These are phyloP conservation scores for Bruchidius siliquastri DNA, from an alignment of 2,888 invertebrate genomes.

Conservation along the genomic window DNA sequence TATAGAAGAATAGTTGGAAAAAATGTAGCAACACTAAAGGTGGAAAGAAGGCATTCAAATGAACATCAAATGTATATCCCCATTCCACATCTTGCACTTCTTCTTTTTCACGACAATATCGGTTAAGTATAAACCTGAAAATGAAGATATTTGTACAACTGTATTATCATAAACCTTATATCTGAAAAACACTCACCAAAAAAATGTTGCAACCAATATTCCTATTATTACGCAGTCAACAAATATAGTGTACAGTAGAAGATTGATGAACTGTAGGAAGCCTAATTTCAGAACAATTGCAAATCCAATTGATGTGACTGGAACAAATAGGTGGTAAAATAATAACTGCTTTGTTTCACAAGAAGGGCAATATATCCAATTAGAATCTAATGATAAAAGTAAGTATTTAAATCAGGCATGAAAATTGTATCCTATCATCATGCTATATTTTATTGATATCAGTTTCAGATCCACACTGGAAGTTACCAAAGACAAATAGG, in stretches of 20 bases:
- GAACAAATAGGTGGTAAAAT: not conserved
- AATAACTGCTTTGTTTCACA: no score
- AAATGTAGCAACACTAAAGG: constrained; percentile 89
- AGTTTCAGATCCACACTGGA: no score
- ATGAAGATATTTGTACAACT: not conserved
- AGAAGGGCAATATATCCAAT: no score
- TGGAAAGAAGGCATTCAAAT: constrained; percentile 98
- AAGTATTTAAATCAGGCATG: no score
- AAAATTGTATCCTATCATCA: no score
- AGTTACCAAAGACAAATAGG: no score
- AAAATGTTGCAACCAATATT: constrained; percentile 26
- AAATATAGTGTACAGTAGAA: constrained; percentile 86
- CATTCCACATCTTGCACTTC: constrained; percentile 85
- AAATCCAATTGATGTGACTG: constrained; percentile 80
- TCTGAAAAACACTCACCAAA: constrained; percentile 20
- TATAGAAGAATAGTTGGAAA: constrained; percentile 63
- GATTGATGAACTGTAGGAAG: constrained; percentile 67
- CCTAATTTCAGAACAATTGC: constrained; percentile 71
- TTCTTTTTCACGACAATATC: constrained; percentile 55
- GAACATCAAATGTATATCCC: constrained; percentile 98
- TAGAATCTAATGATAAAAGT: no score
- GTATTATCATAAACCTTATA: not conserved
- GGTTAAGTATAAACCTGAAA: constrained; percentile 1
- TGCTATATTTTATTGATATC: no score
- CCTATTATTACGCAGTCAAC: constrained; percentile 76